phyloP scores from a whole-genome alignment of 2,888 invertebrate species.

The Ormyrus thymus region DNA sequence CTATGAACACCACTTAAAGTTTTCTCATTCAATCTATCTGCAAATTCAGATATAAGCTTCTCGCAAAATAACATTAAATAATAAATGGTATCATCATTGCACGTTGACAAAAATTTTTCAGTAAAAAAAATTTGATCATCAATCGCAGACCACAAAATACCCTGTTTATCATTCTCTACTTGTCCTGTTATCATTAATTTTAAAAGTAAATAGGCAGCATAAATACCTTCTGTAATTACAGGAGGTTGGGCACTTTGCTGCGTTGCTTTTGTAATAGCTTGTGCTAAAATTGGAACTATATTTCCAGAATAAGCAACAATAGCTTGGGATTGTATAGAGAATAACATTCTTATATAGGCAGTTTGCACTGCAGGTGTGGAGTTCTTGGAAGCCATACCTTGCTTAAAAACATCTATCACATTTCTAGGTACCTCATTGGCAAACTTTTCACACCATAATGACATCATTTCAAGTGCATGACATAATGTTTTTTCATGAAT shows the following conservation, averaged over 20 bases:
- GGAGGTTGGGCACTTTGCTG: constrained; percentile 84
- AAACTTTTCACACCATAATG: constrained; percentile 85
- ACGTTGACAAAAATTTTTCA: constrained; percentile 86
- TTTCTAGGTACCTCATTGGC: constrained; percentile 80
- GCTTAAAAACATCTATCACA: constrained; percentile 83
- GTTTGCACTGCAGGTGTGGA: constrained; percentile 86
- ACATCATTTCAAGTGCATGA: constrained; percentile 87
- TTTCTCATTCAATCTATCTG: constrained; percentile 81
- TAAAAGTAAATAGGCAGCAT: constrained; percentile 82
- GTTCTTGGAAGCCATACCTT: constrained; percentile 85
- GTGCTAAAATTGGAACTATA: constrained; percentile 80
- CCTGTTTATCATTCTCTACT: constrained; percentile 76
- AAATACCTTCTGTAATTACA: constrained; percentile 83
- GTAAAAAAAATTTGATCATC: constrained; percentile 88
- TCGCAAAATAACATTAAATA: constrained; percentile 86
- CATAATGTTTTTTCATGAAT: constrained; percentile 94
- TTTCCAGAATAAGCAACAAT: constrained; percentile 61
- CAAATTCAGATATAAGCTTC: constrained; percentile 83
- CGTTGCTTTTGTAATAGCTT: constrained; percentile 85
- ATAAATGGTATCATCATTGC: constrained; percentile 83
- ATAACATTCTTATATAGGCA: constrained; percentile 86
- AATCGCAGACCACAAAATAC: constrained; percentile 82
- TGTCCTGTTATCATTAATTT: constrained; percentile 77
- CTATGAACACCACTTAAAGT: constrained; percentile 81
- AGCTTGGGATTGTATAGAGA: constrained; percentile 61